These are phyloP conservation scores for crab-eating macaque (Macaca fascicularis) DNA, from an alignment of 2,113 vertebrate genomes.

Conservation along the genomic window T2T-MFA8v1.1 NC_088385.1:93585001-93585500, in stretches of 20 bases:
- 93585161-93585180: background rate
- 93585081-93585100: no score
- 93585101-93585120: no score
- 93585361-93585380: no score
- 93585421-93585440: fast-evolving
- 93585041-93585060: no score
- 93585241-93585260: background rate
- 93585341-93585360: background rate
- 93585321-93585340: background rate
- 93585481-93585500: fast-evolving
- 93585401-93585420: background rate
- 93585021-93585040: no score
- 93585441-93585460: background rate
- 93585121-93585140: no score
- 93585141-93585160: background rate
- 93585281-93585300: background rate
- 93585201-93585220: background rate
- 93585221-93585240: background rate
- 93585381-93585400: background rate
- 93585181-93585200: background rate
- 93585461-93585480: background rate
- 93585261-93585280: background rate
- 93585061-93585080: no score
- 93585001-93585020: no score
- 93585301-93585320: background rate